These are phyloP conservation scores for Bombycilla garrulus DNA, from an alignment of 2,113 vertebrate species.

Conservation along the genomic window DNA sequence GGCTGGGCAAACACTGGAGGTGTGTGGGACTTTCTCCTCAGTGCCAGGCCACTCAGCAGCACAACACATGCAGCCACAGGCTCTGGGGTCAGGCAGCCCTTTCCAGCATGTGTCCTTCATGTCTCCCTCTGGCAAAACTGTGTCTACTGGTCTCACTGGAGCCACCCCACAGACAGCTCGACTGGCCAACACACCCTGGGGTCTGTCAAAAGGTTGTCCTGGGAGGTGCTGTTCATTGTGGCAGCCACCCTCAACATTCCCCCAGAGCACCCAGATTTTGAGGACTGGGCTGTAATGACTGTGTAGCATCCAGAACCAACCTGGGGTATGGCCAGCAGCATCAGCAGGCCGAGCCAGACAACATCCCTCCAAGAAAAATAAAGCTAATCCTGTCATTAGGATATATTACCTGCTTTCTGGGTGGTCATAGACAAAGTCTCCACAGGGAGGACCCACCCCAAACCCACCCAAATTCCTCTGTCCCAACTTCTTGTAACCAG, in stretches of 20 bases:
- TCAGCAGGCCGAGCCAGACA: not conserved
- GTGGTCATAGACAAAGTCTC: not conserved
- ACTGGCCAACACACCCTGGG: not conserved
- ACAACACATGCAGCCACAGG: rapidly evolving
- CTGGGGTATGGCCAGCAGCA: not conserved
- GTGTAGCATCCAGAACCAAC: not conserved
- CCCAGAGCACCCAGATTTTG: not conserved
- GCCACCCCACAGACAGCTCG: not conserved
- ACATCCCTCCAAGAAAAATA: not conserved
- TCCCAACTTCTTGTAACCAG: not conserved
- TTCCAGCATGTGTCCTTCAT: not conserved
- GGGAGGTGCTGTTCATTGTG: not conserved
- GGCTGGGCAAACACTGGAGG: not conserved
- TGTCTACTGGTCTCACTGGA: not conserved
- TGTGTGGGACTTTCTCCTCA: not conserved
- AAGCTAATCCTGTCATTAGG: not conserved
- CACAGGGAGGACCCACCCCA: not conserved
- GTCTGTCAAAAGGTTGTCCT: not conserved
- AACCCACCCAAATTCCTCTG: constrained; percentile 18
- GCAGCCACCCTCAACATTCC: not conserved
- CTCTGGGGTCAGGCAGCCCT: not conserved
- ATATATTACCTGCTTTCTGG: not conserved
- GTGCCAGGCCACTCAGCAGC: not conserved
- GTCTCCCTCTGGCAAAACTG: not conserved
- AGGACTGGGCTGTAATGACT: not conserved